phyloP scores from a whole-genome alignment of 2,797 vertebrate genomes.

The Onychomys torridus region DNA sequence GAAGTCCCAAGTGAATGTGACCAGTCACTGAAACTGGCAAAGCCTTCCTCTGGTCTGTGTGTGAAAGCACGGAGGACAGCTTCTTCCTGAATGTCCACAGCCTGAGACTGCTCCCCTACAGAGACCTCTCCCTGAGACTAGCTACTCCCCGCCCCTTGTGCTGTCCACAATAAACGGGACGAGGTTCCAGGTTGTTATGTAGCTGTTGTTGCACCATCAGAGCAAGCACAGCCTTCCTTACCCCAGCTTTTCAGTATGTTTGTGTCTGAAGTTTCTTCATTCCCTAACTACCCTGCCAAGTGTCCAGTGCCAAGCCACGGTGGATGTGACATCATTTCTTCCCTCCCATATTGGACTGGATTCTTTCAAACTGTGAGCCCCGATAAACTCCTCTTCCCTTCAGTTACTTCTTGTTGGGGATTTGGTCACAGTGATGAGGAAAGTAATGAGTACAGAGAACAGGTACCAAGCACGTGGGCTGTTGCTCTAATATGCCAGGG shows the following conservation, averaged over 20 bases:
- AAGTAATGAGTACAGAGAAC: not conserved
- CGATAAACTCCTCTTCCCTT: not conserved
- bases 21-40: not conserved
- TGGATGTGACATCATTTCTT: not conserved
- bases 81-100: not conserved
- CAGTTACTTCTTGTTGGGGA: not conserved
- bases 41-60: not conserved
- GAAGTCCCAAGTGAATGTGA: not conserved
- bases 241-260: not conserved
- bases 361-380: not conserved
- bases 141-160: too few relatives aligned
- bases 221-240: not conserved
- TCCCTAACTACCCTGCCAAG: too few relatives aligned
- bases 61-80: too few relatives aligned
- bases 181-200: not conserved
- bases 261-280: not conserved
- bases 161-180: too few relatives aligned
- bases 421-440: not conserved
- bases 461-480: not conserved
- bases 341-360: not conserved
- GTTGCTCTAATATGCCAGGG: not conserved
- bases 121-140: not conserved
- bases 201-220: not conserved
- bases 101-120: not conserved
- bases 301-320: too few relatives aligned